Percentiles rank a stretch among this genome's conserved stretches.
Conservation (phyloP, 1,140 invertebrate species). For the Globodera ellingtonae region DNA sequence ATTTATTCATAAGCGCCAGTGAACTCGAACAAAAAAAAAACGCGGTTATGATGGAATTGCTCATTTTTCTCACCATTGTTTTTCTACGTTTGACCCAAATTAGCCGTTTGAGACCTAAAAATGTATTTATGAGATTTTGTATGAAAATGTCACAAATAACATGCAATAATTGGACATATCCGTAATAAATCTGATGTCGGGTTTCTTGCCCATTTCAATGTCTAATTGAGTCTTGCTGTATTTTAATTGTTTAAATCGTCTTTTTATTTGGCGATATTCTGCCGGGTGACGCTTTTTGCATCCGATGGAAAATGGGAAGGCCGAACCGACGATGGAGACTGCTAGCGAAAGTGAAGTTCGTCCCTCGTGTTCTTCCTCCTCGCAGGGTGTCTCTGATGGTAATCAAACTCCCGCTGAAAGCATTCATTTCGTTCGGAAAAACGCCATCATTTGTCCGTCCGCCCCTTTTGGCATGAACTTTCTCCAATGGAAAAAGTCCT, state of each 20-base stretch:
- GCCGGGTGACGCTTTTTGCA: not conserved
- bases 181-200: too few species aligned
- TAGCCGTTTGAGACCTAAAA: not conserved
- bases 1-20: not conserved
- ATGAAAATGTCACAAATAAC: too few species aligned
- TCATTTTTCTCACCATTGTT: not conserved
- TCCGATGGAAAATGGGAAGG: not conserved
- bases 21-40: too few species aligned
- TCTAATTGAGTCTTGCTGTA: not conserved
- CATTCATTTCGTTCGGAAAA: constrained; percentile 14
- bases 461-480: constrained; percentile 45
- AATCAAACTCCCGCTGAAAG: not conserved
- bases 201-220: too few species aligned
- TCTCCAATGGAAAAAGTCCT: constrained; percentile 46
- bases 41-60: too few species aligned
- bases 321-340: not conserved
- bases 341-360: not conserved
- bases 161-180: too few species aligned
- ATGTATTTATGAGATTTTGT: too few species aligned
- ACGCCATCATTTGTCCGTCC: constrained; percentile 27
- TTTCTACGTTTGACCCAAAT: not conserved
- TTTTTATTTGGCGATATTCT: not conserved
- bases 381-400: too few species aligned
- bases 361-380: not conserved
- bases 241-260: not conserved